Conservation (phyloP, 1,140 invertebrate species). For the Cotesia glomerata region DNA sequence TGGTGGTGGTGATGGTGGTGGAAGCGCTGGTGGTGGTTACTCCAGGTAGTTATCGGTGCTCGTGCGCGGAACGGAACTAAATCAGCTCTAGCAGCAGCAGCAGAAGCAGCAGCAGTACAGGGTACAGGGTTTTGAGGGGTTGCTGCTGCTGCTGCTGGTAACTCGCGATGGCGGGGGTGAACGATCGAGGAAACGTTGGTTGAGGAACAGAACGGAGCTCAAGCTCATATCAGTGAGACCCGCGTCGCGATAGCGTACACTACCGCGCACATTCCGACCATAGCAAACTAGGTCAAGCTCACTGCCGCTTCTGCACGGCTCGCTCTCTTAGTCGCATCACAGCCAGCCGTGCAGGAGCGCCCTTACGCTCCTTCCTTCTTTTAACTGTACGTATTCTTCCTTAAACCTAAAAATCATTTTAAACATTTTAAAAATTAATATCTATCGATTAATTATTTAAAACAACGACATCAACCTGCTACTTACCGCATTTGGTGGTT, state of each 20-base stretch:
- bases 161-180: not conserved
- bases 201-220: constrained; percentile 20
- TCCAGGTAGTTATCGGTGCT: not conserved
- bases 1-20: not conserved
- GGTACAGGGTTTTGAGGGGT: too few relatives aligned
- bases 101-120: too few relatives aligned
- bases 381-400: not conserved
- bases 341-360: constrained; percentile 29
- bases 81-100: not conserved
- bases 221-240: constrained; percentile 22
- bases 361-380: not conserved
- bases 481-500: too few relatives aligned
- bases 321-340: constrained; percentile 20
- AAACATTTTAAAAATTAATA: too few relatives aligned
- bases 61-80: not conserved
- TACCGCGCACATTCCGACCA: constrained; percentile 22
- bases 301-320: constrained; percentile 26
- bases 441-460: too few relatives aligned
- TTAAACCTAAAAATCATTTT: not conserved
- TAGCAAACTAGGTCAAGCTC: constrained; percentile 27
- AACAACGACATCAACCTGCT: too few relatives aligned
- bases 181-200: constrained; percentile 1
- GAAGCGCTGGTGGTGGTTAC: not conserved
- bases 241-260: constrained; percentile 34
- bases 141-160: too few relatives aligned